phyloP scores from a whole-genome alignment of 1,140 invertebrate species.

The Drosophila yakuba region DNA sequence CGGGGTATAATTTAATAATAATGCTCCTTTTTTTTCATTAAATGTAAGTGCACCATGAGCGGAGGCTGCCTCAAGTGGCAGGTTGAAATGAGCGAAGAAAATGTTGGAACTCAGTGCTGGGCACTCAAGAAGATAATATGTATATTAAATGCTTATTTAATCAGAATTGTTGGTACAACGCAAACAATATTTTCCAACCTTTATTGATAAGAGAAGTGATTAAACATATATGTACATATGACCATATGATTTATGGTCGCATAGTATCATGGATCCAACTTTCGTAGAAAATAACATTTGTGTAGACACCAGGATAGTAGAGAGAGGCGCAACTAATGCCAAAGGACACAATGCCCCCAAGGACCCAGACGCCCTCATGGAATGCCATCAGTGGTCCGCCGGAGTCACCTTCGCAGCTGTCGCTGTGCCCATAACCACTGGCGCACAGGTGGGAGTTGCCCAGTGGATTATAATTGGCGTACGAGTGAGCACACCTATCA shows the following conservation, averaged over 20 bases:
- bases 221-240: no score
- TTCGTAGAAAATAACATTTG: constrained; percentile 83
- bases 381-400: constrained; percentile 88
- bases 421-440: constrained; percentile 85
- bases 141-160: no score
- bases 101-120: neutral
- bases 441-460: constrained; percentile 85
- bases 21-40: constrained; percentile 74
- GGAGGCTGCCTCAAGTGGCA: constrained; percentile 32
- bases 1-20: constrained; percentile 72
- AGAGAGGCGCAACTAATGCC: constrained; percentile 82
- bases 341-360: constrained; percentile 86
- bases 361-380: constrained; percentile 84
- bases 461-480: constrained; percentile 71
- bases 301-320: constrained; percentile 86
- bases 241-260: neutral
- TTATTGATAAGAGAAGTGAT: no score
- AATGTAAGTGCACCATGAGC: constrained; percentile 58
- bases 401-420: constrained; percentile 89
- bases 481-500: constrained; percentile 18
- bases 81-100: constrained; percentile 16
- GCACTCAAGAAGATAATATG: neutral
- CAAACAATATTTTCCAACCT: no score
- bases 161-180: no score
- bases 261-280: constrained; percentile 84